Percentiles rank a stretch among this genome's conserved stretches.
These are phyloP conservation scores for Pararge aegeria DNA, from an alignment of 1,140 invertebrate genomes.

Conservation along the genomic window DNA sequence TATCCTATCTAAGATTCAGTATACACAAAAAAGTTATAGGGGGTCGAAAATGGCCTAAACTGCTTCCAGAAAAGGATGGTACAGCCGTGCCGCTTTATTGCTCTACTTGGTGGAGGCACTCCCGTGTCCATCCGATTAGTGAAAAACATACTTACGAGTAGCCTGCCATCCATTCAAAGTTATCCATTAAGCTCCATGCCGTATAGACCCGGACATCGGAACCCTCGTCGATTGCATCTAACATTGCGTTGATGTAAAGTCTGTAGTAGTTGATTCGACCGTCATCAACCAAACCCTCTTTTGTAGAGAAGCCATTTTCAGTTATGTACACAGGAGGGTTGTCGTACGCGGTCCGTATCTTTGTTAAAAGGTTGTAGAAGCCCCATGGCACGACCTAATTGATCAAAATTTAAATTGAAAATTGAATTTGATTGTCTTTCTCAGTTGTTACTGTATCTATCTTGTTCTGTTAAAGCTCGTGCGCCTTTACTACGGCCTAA, in stretches of 20 bases:
- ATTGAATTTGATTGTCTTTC: background rate
- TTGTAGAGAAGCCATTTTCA: constrained; percentile 62
- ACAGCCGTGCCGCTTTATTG: too few relatives aligned
- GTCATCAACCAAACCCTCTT: constrained; percentile 48
- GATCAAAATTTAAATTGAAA: background rate
- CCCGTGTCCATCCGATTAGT: too few relatives aligned
- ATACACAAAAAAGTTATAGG: too few relatives aligned
- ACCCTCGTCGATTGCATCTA: constrained; percentile 61
- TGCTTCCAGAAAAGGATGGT: too few relatives aligned
- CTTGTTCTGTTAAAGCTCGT: too few relatives aligned
- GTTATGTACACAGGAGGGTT: constrained; percentile 55
- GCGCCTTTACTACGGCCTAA: too few relatives aligned
- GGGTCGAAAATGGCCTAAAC: too few relatives aligned
- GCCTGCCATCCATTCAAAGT: constrained; percentile 82
- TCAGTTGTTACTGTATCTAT: too few relatives aligned
- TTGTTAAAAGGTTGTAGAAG: constrained; percentile 48
- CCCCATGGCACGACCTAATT: constrained; percentile 47
- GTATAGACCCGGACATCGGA: constrained; percentile 78
- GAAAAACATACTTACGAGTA: constrained; percentile 31
- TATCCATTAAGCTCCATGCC: constrained; percentile 84
- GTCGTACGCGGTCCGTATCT: constrained; percentile 49
- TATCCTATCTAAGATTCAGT: too few relatives aligned
- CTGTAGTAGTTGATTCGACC: constrained; percentile 68
- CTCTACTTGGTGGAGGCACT: too few relatives aligned
- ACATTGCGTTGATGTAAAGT: constrained; percentile 60